phyloP scores from a whole-genome alignment of 2,888 invertebrate genomes.

The Elysia crispata region DNA sequence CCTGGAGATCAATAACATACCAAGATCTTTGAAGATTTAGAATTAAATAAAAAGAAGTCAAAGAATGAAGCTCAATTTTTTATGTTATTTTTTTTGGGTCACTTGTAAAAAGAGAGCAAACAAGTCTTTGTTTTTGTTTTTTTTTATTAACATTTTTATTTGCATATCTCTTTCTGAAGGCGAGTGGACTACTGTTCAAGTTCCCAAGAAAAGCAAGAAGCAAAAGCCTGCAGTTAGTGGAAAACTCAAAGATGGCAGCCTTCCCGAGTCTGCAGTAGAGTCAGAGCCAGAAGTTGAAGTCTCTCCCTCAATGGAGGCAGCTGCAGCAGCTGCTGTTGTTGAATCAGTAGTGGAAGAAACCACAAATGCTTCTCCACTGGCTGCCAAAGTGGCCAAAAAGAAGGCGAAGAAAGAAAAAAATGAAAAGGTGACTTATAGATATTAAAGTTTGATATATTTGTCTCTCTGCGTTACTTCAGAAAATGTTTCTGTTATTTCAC shows the following conservation, averaged over 20 bases:
- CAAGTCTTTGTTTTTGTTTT: not conserved
- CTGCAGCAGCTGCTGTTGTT: constrained; percentile 11
- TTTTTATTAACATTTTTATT: not conserved
- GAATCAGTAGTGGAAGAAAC: constrained; percentile 15
- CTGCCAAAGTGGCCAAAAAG: constrained; percentile 20
- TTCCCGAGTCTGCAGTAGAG: constrained; percentile 36
- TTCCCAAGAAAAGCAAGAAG: constrained; percentile 64
- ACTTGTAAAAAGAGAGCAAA: no score
- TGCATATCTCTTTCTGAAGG: constrained; percentile 42
- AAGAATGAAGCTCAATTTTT: no score
- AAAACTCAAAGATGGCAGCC: constrained; percentile 35
- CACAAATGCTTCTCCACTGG: not conserved
- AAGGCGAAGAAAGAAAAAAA: constrained; percentile 55
- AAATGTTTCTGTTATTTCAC: no score
- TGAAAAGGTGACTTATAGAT: constrained; percentile 36
- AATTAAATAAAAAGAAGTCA: no score
- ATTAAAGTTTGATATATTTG: constrained; percentile 6
- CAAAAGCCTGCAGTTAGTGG: constrained; percentile 52
- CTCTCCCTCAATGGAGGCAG: not conserved
- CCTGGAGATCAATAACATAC: no score
- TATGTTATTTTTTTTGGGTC: no score
- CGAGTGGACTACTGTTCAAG: constrained; percentile 63
- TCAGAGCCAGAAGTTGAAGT: constrained; percentile 24
- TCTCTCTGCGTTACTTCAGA: no score
- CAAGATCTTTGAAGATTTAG: no score